phyloP scores from a whole-genome alignment of 2,113 vertebrate genomes.

The Prunella fulvescens region DNA sequence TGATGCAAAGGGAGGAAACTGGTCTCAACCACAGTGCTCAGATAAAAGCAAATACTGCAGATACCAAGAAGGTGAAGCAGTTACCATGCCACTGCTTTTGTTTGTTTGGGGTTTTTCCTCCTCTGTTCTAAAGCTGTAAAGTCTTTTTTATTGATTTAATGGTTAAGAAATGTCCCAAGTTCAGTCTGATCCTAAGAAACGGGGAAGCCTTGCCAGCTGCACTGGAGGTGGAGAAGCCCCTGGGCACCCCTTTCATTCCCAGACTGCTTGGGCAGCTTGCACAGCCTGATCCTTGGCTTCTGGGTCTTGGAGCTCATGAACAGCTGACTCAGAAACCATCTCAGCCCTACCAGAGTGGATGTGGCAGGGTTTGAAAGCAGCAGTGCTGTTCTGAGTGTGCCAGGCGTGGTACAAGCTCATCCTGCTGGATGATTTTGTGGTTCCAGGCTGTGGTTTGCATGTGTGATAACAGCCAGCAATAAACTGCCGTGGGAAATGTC shows the following conservation, averaged over 20 bases:
- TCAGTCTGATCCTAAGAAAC: neutral
- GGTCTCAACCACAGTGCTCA: neutral
- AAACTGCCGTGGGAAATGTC: neutral
- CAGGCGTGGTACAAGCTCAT: neutral
- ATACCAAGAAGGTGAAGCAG: neutral
- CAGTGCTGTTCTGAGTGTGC: neutral
- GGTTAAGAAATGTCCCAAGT: neutral
- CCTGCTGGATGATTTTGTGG: neutral
- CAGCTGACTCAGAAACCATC: neutral
- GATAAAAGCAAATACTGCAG: neutral
- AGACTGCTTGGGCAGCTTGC: neutral
- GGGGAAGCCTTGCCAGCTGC: neutral
- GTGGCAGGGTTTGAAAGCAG: neutral
- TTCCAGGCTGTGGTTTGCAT: neutral
- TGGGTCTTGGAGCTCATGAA: neutral
- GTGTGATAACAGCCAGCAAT: neutral
- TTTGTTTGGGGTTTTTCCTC: neutral
- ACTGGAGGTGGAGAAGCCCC: neutral
- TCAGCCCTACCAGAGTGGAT: rapidly evolving
- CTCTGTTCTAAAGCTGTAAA: neutral
- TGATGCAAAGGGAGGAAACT: neutral
- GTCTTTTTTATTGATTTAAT: neutral
- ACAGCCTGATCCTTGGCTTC: neutral
- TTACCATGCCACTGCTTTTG: neutral
- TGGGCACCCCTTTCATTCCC: neutral